These are phyloP conservation scores for Pseudochromis fuscus DNA, from an alignment of 2,797 vertebrate genomes.

Conservation along the genomic window DNA sequence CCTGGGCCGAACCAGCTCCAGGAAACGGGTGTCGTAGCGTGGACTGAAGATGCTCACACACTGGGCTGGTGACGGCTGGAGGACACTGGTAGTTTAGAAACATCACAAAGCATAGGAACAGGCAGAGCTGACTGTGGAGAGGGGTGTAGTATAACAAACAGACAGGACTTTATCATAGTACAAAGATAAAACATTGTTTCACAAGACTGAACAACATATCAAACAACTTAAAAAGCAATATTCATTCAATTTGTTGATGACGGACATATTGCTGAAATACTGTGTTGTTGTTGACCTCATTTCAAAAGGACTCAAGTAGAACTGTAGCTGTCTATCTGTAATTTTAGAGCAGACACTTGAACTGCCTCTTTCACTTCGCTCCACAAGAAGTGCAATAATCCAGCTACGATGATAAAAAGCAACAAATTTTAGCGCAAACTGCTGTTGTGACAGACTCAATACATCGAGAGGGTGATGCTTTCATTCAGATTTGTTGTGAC, in stretches of 20 bases:
- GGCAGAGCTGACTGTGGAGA: no score
- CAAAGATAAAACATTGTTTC: slow-evolving; percentile 46
- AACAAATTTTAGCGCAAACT: slow-evolving; percentile 35
- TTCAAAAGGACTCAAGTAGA: slow-evolving; percentile 60
- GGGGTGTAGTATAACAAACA: slow-evolving; percentile 15
- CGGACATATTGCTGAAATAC: slow-evolving; percentile 72
- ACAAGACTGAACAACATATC: slow-evolving; percentile 81
- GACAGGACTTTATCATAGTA: slow-evolving; percentile 42
- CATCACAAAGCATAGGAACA: no score
- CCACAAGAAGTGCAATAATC: slow-evolving; percentile 76
- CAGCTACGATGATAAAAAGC: slow-evolving; percentile 48
- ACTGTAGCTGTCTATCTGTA: slow-evolving; percentile 65
- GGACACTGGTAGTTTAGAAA: slow-evolving; percentile 7
- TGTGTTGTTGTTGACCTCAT: slow-evolving; percentile 69
- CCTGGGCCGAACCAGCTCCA: slow-evolving; percentile 89
- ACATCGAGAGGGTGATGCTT: slow-evolving; percentile 36
- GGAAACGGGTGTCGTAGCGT: slow-evolving; percentile 82
- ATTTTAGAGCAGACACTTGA: slow-evolving; percentile 37
- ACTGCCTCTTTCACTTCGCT: slow-evolving; percentile 69
- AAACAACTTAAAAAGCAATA: slow-evolving; percentile 85
- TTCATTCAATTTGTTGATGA: slow-evolving; percentile 71
- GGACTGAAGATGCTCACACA: no score
- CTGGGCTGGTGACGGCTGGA: no score
- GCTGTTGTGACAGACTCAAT: background rate
- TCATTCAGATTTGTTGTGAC: slow-evolving; percentile 55